Evolutionary conservation across 30 jellyfish, hydroid and myxozoan genomes (phyloP).

Genomic region (Clytia hemisphaerica): DNA sequence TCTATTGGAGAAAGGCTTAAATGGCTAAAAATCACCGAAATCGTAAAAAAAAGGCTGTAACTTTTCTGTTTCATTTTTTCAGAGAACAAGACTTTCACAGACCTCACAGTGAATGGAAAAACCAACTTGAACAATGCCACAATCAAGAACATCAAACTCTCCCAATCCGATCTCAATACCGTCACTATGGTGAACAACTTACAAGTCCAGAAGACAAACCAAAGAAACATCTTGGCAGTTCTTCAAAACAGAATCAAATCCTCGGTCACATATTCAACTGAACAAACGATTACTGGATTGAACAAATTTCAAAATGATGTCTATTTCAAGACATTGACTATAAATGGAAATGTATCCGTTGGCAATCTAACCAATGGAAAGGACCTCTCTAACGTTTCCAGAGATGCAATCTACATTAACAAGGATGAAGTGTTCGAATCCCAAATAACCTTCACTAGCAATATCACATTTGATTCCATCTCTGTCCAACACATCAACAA

Average conservation of each 20-base stretch:
- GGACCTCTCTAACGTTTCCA: conserved; percentile 27
- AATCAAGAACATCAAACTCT: conserved; percentile 25
- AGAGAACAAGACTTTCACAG: conserved; percentile 57
- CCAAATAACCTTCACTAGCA: conserved; percentile 31
- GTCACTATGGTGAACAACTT: too few relatives aligned
- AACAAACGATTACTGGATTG: conserved; percentile 35
- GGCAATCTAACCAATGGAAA: conserved; percentile 47
- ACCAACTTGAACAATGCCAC: conserved; percentile 7
- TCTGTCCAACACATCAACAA: background rate
- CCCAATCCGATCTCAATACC: conserved; percentile 40
- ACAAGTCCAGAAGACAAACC: conserved; percentile 1
- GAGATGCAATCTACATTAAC: conserved; percentile 43
- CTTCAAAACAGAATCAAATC: conserved; percentile 3
- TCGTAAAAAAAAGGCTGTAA: background rate
- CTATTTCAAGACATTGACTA: background rate
- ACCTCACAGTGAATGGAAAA: conserved; percentile 30
- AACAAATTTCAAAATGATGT: conserved; percentile 17
- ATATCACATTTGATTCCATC: background rate
- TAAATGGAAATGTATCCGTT: conserved; percentile 8
- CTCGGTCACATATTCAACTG: conserved; percentile 20
- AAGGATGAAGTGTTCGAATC: conserved; percentile 34
- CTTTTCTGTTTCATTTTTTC: background rate
- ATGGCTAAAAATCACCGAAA: too few relatives aligned
- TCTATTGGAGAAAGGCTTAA: too few relatives aligned
- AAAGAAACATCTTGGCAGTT: conserved; percentile 5